Evolutionary conservation across 1,140 invertebrate species (phyloP).

Genomic region (Thrips palmi): DNA sequence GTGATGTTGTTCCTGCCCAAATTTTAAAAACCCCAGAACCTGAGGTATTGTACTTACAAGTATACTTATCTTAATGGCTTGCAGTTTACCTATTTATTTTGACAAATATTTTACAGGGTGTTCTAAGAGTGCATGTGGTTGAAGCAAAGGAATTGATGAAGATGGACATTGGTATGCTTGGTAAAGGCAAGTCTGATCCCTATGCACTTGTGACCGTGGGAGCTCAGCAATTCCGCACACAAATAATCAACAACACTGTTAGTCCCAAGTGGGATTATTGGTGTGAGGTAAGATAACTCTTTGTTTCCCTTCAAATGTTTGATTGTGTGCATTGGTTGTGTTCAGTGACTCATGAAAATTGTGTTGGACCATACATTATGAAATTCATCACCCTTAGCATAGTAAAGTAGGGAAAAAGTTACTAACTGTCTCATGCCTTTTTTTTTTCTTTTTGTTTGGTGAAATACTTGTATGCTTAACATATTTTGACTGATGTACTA

Average conservation of each 20-base stretch:
- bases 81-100: slow-evolving; percentile 9
- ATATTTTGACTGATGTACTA: too few relatives aligned
- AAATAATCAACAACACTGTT: slow-evolving; percentile 76
- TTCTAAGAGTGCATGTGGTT: slow-evolving; percentile 69
- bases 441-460: background rate
- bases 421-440: too few relatives aligned
- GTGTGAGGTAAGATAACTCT: slow-evolving; percentile 57
- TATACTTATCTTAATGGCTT: background rate
- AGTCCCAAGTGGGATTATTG: slow-evolving; percentile 88
- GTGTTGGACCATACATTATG: too few relatives aligned
- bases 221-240: slow-evolving; percentile 72
- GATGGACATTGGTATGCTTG: slow-evolving; percentile 73
- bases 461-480: too few relatives aligned
- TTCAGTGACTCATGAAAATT: slow-evolving; percentile 30
- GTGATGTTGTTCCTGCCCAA: slow-evolving; percentile 55
- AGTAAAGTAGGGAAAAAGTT: too few relatives aligned
- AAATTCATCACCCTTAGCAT: too few relatives aligned
- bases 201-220: slow-evolving; percentile 78
- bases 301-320: slow-evolving; percentile 4
- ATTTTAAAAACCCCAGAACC: slow-evolving; percentile 71
- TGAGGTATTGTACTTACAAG: slow-evolving; percentile 36
- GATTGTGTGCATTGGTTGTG: slow-evolving; percentile 22
- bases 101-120: slow-evolving; percentile 47
- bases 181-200: slow-evolving; percentile 91
- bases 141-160: slow-evolving; percentile 89